phyloP scores from a whole-genome alignment of 2,888 invertebrate genomes.

The Ichneumon xanthorius region DNA sequence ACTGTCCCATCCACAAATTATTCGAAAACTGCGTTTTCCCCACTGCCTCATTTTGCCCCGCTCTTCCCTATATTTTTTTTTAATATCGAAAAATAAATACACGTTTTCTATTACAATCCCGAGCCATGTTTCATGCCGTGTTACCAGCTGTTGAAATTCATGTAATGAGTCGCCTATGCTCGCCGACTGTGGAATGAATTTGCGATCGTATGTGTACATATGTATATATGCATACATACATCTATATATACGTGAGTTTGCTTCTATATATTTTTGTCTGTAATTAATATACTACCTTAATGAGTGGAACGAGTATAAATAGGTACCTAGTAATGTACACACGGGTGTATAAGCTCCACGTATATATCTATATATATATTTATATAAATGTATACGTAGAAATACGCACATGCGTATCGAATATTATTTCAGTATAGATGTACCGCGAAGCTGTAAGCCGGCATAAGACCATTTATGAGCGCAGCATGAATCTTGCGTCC shows the following conservation, averaged over 20 bases:
- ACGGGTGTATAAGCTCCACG: constrained; percentile 17
- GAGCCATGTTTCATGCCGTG: constrained; percentile 43
- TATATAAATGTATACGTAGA: neutral
- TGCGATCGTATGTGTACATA: constrained; percentile 24
- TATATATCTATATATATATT: neutral
- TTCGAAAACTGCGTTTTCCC: too few species aligned
- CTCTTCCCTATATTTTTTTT: neutral
- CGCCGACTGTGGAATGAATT: constrained; percentile 44
- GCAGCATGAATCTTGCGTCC: constrained; percentile 54
- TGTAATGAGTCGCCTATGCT: constrained; percentile 47
- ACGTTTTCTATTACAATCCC: constrained; percentile 25
- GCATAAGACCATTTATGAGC: constrained; percentile 53
- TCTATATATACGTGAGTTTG: neutral
- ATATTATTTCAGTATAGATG: constrained; percentile 17
- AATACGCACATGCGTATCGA: constrained; percentile 14
- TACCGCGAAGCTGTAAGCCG: neutral
- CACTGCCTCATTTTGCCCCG: too few species aligned
- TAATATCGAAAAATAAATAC: neutral
- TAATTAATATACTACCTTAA: constrained; percentile 66
- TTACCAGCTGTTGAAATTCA: constrained; percentile 58
- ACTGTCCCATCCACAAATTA: too few species aligned
- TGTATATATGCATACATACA: neutral
- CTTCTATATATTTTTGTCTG: constrained; percentile 34
- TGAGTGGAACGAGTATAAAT: constrained; percentile 52
- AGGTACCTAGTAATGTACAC: constrained; percentile 47